Evolutionary conservation across 2,113 vertebrate species (phyloP), one percentile per base, ranked within the genome.

Genomic region (Ageneiosus marmoratus): DNA sequence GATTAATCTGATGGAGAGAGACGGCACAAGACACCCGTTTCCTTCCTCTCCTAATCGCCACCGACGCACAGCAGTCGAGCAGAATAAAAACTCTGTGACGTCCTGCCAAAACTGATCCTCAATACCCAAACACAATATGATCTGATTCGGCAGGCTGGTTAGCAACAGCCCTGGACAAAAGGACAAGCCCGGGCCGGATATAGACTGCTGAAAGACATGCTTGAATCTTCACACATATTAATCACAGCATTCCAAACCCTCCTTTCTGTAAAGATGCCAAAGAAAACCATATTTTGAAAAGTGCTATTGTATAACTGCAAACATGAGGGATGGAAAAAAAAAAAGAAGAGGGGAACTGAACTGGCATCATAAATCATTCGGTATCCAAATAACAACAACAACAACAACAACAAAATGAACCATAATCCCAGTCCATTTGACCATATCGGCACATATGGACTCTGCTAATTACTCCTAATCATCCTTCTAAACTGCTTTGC

Each of bases 41-140:
- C 79, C 78, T 82, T 88, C 67, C 74, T 84, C 27, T 50, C 34
- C 60, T 74, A 74, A 73, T 81, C 22, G 1, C 32, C 27, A 34
- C 44, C 79, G 51, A 58, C 27, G 41, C 29, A 78, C 41, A 81
- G 9, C 74, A 78, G 48, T 51, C 50, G 48, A 63, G 44, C 32
- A 41, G 1, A 1, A 16, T n/a, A 63, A 27, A 72, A 81, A 48
- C 0, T 20, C 27, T 20, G 6, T 3, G 7, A 20, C 2, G 10
- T 63, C 27, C 27, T 60, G 70, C 44, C 44, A 62, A 34, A 82
- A 65, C 29, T 1, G 50, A 76, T 29, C 73, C 53, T 55, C 18
- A 18, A 75, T 55, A 27, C 37, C 56, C 73, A 37, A 53, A 24
- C 60, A 67, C 44, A 41, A 51, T n/a, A 27, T 7, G 24, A 37